Evolutionary conservation across 2,797 vertebrate species (phyloP), one percentile per base, ranked within the genome.

Genomic region (Alcedo atthis): DNA sequence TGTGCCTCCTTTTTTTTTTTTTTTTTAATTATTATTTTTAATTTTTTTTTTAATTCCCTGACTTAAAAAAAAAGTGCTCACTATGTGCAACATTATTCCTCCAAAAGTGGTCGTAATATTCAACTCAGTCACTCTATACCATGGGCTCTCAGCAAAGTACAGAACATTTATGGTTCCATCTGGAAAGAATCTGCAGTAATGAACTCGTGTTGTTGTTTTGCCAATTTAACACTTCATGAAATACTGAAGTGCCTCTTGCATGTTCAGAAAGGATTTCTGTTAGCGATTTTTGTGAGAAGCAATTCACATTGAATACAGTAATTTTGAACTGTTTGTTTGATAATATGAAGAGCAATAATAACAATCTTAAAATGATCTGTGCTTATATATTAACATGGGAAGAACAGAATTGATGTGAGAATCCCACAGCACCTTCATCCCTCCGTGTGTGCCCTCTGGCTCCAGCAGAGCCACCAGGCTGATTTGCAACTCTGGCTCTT

Each of bases 171-270:
- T 89, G 75, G 90, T 46, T 93, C 94, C 95, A 92, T 95, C 94
- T 96, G 95, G 91, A 90, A 86, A 82, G 90, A 94, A 91, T 82
- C 88, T 88, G 90, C 88, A 75, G 84, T 94, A 96, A 96, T 96
- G 94, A 96, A 92, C 75, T 90, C 24, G 1, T 85, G 90, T 28
- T 91, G 93, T 80, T 96, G 95, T 96, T 96, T 92, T 96, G 95
- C 91, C 94, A 96, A 91, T 95, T 96, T 95, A 96, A 96, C 96
- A 96, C 96, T 96, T 82, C 94, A 95, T 96, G 94, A 94, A 93
- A 94, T 94, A 45, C 91, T 96, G 93, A 96, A 96, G 94, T 95
- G 94, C 95, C 95, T 95, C 94, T 95, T 96, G 93, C 91, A 26
- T 66, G 91, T 70, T 92, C 89, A 89, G 87, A 95, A 95, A 85